Evolutionary conservation across 2,888 invertebrate genomes (phyloP), one percentile per base, ranked within the genome.

Genomic region (Dicyrtoma fusca): DNA sequence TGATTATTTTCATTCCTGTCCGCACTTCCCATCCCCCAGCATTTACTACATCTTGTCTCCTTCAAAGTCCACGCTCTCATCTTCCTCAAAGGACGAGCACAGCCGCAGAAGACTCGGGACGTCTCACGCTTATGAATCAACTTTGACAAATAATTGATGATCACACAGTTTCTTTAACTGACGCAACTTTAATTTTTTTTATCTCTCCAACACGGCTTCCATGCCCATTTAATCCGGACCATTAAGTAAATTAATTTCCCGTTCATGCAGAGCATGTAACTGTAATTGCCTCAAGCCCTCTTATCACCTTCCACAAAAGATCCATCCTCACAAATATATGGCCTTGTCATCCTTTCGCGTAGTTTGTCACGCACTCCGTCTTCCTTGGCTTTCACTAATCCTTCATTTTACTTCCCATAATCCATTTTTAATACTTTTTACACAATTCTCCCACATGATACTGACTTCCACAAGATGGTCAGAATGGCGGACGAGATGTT

Each of bases 1-100:
- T 64, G 64, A 64, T 64, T 64, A 64, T 64, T 64, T 64, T 25
- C 64, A 64, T 64, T 64, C 64, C 64, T 64, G 25, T 25, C 64
- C 64, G 49, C 64, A 64, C 64, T 49, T 49, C 25, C n/a, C 21
- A 17, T 6, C 45, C 49, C 23, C 23, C 25, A 64, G 21, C 64
- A 63, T 63, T 63, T 45, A 63, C 45, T 45, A 45, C 63, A 64
- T 64, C 49, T 64, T 64, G 64, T 49, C 64, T 49, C 64, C 26
- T 19, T 64, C 64, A 61, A 13, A 19, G n/a, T 49, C 11, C 17
- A 4, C 17, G n/a, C 49, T 49, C 49, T 21, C 53, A 5, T 19
- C 21, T 14, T 57, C 57, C 57, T 45, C 45, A 19, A 57, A 25
- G 11, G 17, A 19, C 4, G n/a, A 55, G 21, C 53, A 4, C 53